phyloP scores from a whole-genome alignment of 1,140 invertebrate genomes.

The Lepidurus arcticus region DNA sequence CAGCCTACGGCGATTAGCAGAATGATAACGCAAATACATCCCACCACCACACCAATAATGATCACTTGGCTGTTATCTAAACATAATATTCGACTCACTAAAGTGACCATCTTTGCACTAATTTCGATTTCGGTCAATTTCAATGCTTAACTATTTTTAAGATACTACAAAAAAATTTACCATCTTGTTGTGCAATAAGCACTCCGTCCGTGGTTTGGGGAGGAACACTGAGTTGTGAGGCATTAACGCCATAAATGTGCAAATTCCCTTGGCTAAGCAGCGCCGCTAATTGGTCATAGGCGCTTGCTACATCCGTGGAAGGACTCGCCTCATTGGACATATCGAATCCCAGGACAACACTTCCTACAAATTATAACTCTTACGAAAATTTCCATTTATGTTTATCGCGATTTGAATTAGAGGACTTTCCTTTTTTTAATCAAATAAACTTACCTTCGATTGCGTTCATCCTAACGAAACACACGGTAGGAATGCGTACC shows the following conservation, averaged over 20 bases:
- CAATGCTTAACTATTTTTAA: no score
- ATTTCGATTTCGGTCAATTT: no score
- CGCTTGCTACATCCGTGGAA: background rate
- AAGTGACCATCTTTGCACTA: background rate
- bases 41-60: background rate
- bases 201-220: background rate
- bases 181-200: background rate
- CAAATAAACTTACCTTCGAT: background rate
- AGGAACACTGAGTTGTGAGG: background rate
- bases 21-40: background rate
- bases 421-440: no score
- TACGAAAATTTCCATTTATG: background rate
- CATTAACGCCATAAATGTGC: background rate
- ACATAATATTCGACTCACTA: background rate
- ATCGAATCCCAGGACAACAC: background rate
- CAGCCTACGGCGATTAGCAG: constrained; percentile 1
- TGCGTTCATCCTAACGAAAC: background rate
- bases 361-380: background rate
- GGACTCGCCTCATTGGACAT: constrained; percentile 10
- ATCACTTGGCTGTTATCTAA: background rate
- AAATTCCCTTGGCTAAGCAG: background rate
- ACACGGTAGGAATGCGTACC: background rate
- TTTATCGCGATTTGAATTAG: background rate
- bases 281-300: background rate
- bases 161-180: background rate